Evolutionary conservation across 2,113 vertebrate genomes (phyloP), one percentile per base, ranked within the genome.

Genomic region (Pelecanus crispus): DNA sequence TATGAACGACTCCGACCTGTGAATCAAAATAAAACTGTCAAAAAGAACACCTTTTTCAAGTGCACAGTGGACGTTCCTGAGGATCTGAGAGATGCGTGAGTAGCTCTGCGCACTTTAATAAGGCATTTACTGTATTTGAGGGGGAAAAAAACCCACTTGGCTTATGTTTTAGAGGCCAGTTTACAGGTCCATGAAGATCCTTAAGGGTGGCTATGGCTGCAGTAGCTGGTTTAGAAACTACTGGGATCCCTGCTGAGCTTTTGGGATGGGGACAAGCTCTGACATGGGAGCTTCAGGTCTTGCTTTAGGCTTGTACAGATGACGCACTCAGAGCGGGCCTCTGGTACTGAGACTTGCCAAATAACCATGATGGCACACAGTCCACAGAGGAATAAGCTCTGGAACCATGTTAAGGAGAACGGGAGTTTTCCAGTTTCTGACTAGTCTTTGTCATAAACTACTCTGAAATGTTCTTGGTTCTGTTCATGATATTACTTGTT

Each of bases 41-140:
- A 98, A 94, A 98, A 98, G 98, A 98, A 98, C 92, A 98, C 98
- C 8, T 98, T 98, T 96, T 98, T 98, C 97, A 98, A 98, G 95
- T 98, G 98, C 92, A 98, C 98, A 42, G 98, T 98, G 92, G 98
- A 98, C 80, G 98, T 98, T 95, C 98, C 98, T 71, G 98, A 98
- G 42, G 98, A 98, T 97, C 97, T 98, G 88, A 98, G 98, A 97
- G 98, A 98, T 82, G 98, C 98, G 98, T 98, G 95, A 98, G 98
- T 98, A 96, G 85, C 92, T 97, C 93, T 95, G 56, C 58, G 36
- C 50, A 5, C 34, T 89, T 81, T 10, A 38, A 10, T n/a, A 22
- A 21, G 49, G 15, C 49, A 32, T 85, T 90, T 62, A 7, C 28
- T 32, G 28, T 31, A 3, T 2, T 74, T 65, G 47, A 2, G 6